Base-by-base conservation (phyloP, 2,113 vertebrate genomes). In the Anolis carolinensis region DNA sequence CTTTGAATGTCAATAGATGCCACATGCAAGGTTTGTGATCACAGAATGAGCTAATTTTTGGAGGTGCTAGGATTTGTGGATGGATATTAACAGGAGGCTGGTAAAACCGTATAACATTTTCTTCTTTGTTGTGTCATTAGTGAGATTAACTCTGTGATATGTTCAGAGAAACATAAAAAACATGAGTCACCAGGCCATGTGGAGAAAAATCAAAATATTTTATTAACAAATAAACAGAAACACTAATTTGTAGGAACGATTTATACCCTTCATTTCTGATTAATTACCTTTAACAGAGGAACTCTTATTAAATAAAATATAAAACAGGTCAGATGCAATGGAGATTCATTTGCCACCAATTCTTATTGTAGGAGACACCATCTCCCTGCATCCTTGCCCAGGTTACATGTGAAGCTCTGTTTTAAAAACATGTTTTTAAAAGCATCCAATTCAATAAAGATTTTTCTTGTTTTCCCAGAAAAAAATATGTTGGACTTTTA, bases 161-260 rank as follows among this genome's bases (percentile, higher is more conserved):
- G 34, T 50, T 75, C 55, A 11, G 11, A 52, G 50, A 52, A 52
- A 52, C 11, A 52, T 52, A 52, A 11, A 8, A 52, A 52, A 52
- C 50, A 7, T 52, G 11, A 52, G 50, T 52, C 16, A 63, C 4
- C 75, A 59, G 36, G 82, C 55, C 52, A 65, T 20, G 34, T n/a
- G 36, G 72, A 75, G 14, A 30, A 34, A 84, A 32, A 75, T 36
- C n/a, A 55, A 52, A 82, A 82, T 39, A 80, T 79, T 79, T 79
- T 34, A 20, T 82, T 32, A 62, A 39, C 34, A 75, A 63, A 18
- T 74, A 44, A 73, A 18, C 20, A 10, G 39, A 48, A 25, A 32
- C 27, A 13, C 71, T 48, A 6, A 48, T 76, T 75, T 32, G 70
- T 36, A 74, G 8, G 52, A 62, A 74, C 62, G 55, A 39, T 73